Conservation (phyloP, 2,797 vertebrate species). For the Enteromius mattozi region DNA sequence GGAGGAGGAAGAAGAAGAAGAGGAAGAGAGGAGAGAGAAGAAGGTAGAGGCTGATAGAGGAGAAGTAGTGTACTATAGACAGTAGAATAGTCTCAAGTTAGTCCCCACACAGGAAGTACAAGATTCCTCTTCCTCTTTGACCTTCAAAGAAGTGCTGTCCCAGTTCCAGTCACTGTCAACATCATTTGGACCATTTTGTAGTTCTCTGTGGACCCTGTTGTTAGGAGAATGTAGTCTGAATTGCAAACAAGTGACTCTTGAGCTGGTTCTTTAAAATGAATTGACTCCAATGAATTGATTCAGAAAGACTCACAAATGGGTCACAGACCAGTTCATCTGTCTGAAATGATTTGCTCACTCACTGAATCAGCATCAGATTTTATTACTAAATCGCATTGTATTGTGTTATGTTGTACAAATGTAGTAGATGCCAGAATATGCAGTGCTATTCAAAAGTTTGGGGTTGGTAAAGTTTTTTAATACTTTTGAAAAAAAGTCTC, state of each 20-base stretch:
- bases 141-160: background rate
- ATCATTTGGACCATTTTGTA: background rate
- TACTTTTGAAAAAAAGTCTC: background rate
- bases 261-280: background rate
- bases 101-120: conserved; percentile 18
- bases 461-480: background rate
- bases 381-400: background rate
- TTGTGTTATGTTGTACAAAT: background rate
- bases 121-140: conserved; percentile 14
- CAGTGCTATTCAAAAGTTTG: background rate
- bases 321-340: background rate
- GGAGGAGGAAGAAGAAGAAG: conserved; percentile 34
- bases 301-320: background rate
- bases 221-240: background rate
- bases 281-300: background rate
- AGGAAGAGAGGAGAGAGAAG: conserved; percentile 73
- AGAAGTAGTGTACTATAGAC: conserved; percentile 52
- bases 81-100: background rate
- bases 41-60: conserved; percentile 63
- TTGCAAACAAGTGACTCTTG: background rate
- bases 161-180: background rate
- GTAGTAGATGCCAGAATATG: background rate
- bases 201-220: background rate
- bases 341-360: background rate
- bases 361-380: background rate